These are phyloP conservation scores for Drosophila tanythrix DNA, from an alignment of 2,888 invertebrate genomes.

Conservation along the genomic window DNA sequence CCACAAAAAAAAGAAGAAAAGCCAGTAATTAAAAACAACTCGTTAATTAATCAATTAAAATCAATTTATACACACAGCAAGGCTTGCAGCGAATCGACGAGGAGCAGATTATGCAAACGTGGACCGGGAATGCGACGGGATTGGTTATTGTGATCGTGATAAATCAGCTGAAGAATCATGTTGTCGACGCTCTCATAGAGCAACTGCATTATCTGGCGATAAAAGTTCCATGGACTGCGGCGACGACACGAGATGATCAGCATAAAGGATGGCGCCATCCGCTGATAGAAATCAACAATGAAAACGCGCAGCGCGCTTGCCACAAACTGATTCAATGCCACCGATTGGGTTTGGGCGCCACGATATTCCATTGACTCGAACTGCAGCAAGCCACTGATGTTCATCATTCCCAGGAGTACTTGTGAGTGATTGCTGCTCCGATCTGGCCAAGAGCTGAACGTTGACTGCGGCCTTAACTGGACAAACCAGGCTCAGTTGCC, in stretches of 20 bases:
- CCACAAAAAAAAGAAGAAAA: neutral
- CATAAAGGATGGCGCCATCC: constrained; percentile 58
- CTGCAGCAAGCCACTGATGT: neutral
- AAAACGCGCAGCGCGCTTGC: constrained; percentile 60
- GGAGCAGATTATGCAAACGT: constrained; percentile 52
- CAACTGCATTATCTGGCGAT: constrained; percentile 59
- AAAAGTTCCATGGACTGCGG: constrained; percentile 55
- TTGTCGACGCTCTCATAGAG: constrained; percentile 61
- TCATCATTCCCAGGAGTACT: neutral
- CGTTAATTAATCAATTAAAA: neutral
- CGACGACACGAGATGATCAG: constrained; percentile 70
- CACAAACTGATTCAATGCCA: constrained; percentile 1
- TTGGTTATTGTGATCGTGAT: constrained; percentile 31
- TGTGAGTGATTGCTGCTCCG: neutral
- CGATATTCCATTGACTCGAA: neutral
- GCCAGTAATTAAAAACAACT: neutral
- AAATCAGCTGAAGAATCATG: constrained; percentile 64
- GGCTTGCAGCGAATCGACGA: constrained; percentile 72
- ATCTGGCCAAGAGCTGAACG: neutral
- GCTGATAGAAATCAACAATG: constrained; percentile 67
- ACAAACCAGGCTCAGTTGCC: neutral
- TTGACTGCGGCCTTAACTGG: neutral
- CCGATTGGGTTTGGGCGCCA: neutral
- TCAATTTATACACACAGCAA: constrained; percentile 1
- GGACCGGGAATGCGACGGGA: constrained; percentile 42